Evolutionary conservation across 2,113 vertebrate species (phyloP), one percentile per base, ranked within the genome.

Genomic region (Meles meles): DNA sequence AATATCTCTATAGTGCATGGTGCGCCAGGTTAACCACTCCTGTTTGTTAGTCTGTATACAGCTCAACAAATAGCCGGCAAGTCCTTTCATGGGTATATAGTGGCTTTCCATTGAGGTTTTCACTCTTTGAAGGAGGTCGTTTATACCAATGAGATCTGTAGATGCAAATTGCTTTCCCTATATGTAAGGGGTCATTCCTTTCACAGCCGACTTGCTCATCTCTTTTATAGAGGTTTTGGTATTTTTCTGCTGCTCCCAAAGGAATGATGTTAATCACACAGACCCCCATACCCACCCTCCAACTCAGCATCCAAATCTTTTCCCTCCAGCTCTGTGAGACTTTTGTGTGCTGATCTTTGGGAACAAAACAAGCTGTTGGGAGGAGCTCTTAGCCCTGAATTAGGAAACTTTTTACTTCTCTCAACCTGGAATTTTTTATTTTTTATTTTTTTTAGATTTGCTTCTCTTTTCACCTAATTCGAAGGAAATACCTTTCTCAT

Each of bases 21-120:
- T 97, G 93, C 29, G 47, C 92, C 98, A 97, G 98, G 97, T 98
- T 98, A 98, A 97, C 93, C 95, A 97, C 97, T 98, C 96, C 93
- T 96, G 92, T 97, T 97, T 98, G 91, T 98, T 94, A 96, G 92
- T 96, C 96, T 97, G 97, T 95, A 94, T 96, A 94, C 93, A 96
- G 96, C 95, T 97, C 96, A 96, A 94, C 93, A 97, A 97, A 97
- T 96, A 96, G 92, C 97, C 65, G 39, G 88, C 94, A 84, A 84
- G 88, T 92, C 93, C 97, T 97, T 97, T 97, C 97, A 95, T 97
- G 96, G 74, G 39, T 84, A 87, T 97, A 96, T 95, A 98, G 96
- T 97, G 94, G 87, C 94, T 97, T 97, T 96, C 95, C 97, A 97
- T 97, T 98, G 95, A 98, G 87, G 92, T 97, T 97, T 97, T 96